Evolutionary conservation across 2,888 invertebrate species (phyloP), one percentile per base, ranked within the genome.

Genomic region (Calliphora vomitoria): DNA sequence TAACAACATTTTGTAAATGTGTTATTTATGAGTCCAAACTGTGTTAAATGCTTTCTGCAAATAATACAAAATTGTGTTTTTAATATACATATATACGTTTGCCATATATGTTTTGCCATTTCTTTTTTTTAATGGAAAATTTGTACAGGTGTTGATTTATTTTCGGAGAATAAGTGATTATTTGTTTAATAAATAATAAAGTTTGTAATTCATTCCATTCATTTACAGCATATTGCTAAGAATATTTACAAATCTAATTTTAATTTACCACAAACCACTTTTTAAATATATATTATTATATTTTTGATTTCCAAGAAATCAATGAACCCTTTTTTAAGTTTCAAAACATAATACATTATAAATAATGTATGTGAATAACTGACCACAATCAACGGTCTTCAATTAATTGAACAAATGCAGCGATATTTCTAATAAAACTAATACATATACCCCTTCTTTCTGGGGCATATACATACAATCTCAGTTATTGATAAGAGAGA

Each of bases 361-460:
- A 53, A 50, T 71, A 78, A 53, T 62, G 20, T 58, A 15, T 68
- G 66, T 31, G 58, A 50, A 78, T 82, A 74, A 76, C 78, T 83
- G 86, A 86, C 86, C 83, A 80, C 79, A 83, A 75, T 71, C 64
- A 71, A 38, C 8, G 66, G 47, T 60, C 20, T 82, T 8, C 15
- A 58, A 44, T 18, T 41, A 44, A 47, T 79, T 6, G n/a, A 44
- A 50, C n/a, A 50, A 68, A 47, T 18, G 35, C 20, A 41, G 31
- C n/a, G 10, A 55, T 1, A 75, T 58, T 66, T 75, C n/a, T 31
- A 69, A 41, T 69, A 66, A 71, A 69, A 25, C 20, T 25, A 10
- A n/a, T 53, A 18, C 53, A 53, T 53, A 58, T 13, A 25, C 8
- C 4, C 3, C 13, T 4, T 25, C 4, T 11, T 20, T 13, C 18